Base-by-base conservation (phyloP, 2,797 vertebrate genomes). In the Podarcis lilfordi region DNA sequence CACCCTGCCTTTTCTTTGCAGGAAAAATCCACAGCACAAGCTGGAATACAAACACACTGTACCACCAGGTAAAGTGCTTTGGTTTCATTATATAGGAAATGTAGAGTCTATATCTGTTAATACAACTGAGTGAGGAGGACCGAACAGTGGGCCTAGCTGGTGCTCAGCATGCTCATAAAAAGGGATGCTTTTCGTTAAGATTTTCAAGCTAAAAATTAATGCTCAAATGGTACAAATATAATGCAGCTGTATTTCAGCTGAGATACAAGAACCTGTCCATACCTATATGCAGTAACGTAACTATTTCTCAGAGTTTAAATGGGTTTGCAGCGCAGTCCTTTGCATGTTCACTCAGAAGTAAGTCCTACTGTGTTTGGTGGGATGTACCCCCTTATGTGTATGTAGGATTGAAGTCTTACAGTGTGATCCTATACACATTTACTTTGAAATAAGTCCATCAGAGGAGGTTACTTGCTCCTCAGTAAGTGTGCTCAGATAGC, bases 1-100 rank as follows among this genome's bases (percentile, higher is more conserved):
- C 21, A 37, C 17, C 66, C 21, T 7, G 40, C 37, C 13, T 4
- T 76, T 88, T 89, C 80, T 90, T 94, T 95, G 23, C 85, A 97
- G 97, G 89, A 97, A 97, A 91, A 97, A 97, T 93, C 96, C 95
- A 0, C 96, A 97, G 80, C 97, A 97, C 94, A 97, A 96, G 89
- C 83, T 96, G 68, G 96, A 97, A 84, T 97, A 97, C 80, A 97
- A 93, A 85, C 97, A 97, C 80, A 95, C 88, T 55, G 74, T 68
- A 23, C 90, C 90, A 91, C 92, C 94, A 88, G 94, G 97, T 97
- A 91, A 93, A 89, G 71, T 74, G 35, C n/a, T 66, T 75, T 64
- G 40, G 29, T 66, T 66, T 1, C 27, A 45, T 21, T 55, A 3
- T 29, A 35, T 40, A 29, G 69, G 17, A 32, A 76, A 82, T 15